phyloP scores from a whole-genome alignment of 1,140 invertebrate species.

The Scaptomyza graminum region DNA sequence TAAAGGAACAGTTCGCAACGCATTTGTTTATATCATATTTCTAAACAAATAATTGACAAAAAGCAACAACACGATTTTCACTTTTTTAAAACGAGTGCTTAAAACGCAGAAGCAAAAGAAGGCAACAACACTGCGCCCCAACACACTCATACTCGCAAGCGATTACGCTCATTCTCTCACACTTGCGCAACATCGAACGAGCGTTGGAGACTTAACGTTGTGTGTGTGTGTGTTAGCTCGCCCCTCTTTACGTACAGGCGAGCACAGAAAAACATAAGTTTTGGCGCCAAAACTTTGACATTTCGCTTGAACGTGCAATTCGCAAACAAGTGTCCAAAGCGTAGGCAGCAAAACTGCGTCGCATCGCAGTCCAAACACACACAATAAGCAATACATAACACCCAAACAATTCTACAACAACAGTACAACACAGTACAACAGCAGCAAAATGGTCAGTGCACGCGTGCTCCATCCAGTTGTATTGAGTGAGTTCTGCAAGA shows the following conservation, averaged over 20 bases:
- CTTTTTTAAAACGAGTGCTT: slow-evolving; percentile 50
- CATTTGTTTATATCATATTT: slow-evolving; percentile 64
- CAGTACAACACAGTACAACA: neutral
- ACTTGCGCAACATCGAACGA: slow-evolving; percentile 25
- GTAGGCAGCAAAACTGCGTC: slow-evolving; percentile 61
- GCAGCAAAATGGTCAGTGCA: slow-evolving; percentile 74
- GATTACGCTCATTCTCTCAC: slow-evolving; percentile 35
- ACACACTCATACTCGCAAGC: slow-evolving; percentile 20
- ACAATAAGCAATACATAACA: slow-evolving; percentile 16
- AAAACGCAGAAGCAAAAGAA: slow-evolving; percentile 48
- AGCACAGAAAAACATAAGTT: slow-evolving; percentile 63
- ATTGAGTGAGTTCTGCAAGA: slow-evolving; percentile 69
- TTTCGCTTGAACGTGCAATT: slow-evolving; percentile 61
- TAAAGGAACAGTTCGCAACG: slow-evolving; percentile 15
- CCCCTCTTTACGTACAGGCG: slow-evolving; percentile 57
- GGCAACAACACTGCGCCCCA: slow-evolving; percentile 48
- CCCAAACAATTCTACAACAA: slow-evolving; percentile 33
- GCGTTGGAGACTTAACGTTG: slow-evolving; percentile 55
- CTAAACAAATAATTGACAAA: slow-evolving; percentile 59
- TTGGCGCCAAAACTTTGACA: slow-evolving; percentile 82
- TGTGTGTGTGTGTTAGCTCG: slow-evolving; percentile 52
- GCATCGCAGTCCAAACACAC: slow-evolving; percentile 43
- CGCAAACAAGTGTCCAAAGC: slow-evolving; percentile 69
- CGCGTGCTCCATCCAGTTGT: slow-evolving; percentile 73
- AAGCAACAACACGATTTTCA: slow-evolving; percentile 60